Conservation (phyloP, 2,888 invertebrate genomes). For the Mechanitis messenoides region DNA sequence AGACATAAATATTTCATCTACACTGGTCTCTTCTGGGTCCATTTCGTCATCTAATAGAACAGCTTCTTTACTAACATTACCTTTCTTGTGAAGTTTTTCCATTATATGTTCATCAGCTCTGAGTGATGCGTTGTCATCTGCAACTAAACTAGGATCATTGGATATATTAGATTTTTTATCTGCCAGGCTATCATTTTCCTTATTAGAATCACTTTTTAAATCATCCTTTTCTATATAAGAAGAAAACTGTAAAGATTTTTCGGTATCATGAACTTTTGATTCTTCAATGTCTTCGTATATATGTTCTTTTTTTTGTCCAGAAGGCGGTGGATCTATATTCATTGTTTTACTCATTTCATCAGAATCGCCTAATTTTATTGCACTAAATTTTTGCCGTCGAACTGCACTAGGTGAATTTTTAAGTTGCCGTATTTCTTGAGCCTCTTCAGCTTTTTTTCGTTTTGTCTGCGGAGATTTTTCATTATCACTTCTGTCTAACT, state of each 20-base stretch:
- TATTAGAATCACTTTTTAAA: constrained; percentile 49
- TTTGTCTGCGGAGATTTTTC: constrained; percentile 62
- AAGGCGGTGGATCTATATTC: constrained; percentile 60
- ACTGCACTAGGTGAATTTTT: constrained; percentile 79
- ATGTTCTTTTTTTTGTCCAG: constrained; percentile 76
- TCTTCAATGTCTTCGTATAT: constrained; percentile 80
- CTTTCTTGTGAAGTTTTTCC: constrained; percentile 63
- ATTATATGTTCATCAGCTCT: constrained; percentile 61
- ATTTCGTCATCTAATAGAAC: constrained; percentile 57
- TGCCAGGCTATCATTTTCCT: constrained; percentile 65
- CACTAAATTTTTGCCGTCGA: constrained; percentile 71
- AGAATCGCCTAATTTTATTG: constrained; percentile 69
- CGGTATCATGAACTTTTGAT: constrained; percentile 49
- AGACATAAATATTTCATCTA: constrained; percentile 66
- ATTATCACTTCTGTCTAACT: constrained; percentile 63
- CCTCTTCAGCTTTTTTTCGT: constrained; percentile 71
- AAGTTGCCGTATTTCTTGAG: constrained; percentile 77
- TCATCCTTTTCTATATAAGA: constrained; percentile 58
- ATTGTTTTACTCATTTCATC: constrained; percentile 72
- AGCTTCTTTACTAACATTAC: constrained; percentile 56
- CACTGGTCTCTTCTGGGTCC: constrained; percentile 63
- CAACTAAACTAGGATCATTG: constrained; percentile 66
- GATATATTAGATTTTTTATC: constrained; percentile 68
- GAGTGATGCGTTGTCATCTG: constrained; percentile 53
- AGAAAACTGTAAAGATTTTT: constrained; percentile 70